Base-by-base conservation (phyloP, 2,113 vertebrate species). In the Silurus glanis region DNA sequence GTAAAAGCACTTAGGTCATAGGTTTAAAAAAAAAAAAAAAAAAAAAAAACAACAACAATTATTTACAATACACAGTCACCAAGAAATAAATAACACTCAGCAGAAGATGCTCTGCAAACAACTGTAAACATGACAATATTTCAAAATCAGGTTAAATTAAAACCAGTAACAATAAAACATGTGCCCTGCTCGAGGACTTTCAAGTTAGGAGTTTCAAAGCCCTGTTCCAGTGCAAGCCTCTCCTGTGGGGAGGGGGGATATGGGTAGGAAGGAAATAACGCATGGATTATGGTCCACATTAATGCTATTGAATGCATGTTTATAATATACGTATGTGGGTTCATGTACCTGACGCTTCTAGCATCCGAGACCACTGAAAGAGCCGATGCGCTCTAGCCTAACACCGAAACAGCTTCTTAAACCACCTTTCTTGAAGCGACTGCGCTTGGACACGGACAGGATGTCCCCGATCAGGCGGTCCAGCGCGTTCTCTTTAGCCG, bases 351-450 rank as follows among this genome's bases (percentile, higher is more conserved):
- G 91, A 82, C 10, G 12, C 64, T 6, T 59, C 92, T 90, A 96
- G 91, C 95, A 96, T 17, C 95, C 95, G 84, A 96, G 91, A 9
- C 95, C 95, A 80, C 95, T 95, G 87, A 95, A 95, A 10, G 95
- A 95, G 7, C 95, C 95, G 88, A 96, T 96, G 85, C 94, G 87
- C 80, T 95, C 95, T 5, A 96, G 69, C 19, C 95, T 91, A 71
- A 95, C 95, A 0, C 95, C 95, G 75, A 96, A 96, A 87, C 95
- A 96, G 93, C 95, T 95, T 86, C 94, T 89, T 88, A 95, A 84
- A 7, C 93, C 92, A 0, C 94, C 94, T 83, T 95, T 96, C 91
- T 95, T 95, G 87, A 92, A 91, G 0, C 95, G 93, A 85, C 92
- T 92, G 67, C 95, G 94, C 88, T 94, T 95, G 62, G 94, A 93